Evolutionary conservation across 2,888 invertebrate genomes (phyloP).

Genomic region (Chloromyia formosa): DNA sequence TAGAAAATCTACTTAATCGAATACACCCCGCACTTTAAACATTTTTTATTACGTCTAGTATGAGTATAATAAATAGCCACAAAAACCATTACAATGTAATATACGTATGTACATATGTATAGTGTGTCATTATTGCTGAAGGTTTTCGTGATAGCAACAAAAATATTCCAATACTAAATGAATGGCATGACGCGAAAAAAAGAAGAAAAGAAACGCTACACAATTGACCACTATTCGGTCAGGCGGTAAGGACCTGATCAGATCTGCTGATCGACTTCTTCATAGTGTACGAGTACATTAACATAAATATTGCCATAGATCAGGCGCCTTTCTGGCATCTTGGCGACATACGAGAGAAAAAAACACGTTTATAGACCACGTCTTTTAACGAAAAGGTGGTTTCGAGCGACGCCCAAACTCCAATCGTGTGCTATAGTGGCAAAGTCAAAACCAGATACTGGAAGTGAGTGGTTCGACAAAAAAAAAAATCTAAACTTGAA

Average conservation of each 20-base stretch:
- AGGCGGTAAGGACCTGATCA: conserved; percentile 25
- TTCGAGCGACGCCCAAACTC: conserved; percentile 39
- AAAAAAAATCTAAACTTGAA: background rate
- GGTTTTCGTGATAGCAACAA: conserved; percentile 33
- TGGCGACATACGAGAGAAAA: conserved; percentile 1
- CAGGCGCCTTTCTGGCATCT: conserved; percentile 26
- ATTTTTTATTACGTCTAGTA: too few species aligned
- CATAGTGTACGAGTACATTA: conserved; percentile 20
- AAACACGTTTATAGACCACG: conserved; percentile 30
- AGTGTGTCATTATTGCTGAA: conserved; percentile 27
- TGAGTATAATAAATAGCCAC: background rate
- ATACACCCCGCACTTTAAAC: conserved; percentile 3
- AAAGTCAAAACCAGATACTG: conserved; percentile 8
- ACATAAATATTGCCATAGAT: conserved; percentile 22
- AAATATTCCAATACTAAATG: conserved; percentile 23
- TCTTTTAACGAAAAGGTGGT: conserved; percentile 17
- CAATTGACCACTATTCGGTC: background rate
- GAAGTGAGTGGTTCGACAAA: conserved; percentile 24
- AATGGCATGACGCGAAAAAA: background rate
- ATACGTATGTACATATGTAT: too few species aligned
- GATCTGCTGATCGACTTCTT: conserved; percentile 14
- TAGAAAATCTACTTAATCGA: conserved; percentile 39
- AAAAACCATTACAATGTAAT: conserved; percentile 25
- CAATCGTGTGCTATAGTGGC: background rate
- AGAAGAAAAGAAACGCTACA: background rate